phyloP scores from a whole-genome alignment of 2,113 vertebrate species.

The Microtus pennsylvanicus region DNA sequence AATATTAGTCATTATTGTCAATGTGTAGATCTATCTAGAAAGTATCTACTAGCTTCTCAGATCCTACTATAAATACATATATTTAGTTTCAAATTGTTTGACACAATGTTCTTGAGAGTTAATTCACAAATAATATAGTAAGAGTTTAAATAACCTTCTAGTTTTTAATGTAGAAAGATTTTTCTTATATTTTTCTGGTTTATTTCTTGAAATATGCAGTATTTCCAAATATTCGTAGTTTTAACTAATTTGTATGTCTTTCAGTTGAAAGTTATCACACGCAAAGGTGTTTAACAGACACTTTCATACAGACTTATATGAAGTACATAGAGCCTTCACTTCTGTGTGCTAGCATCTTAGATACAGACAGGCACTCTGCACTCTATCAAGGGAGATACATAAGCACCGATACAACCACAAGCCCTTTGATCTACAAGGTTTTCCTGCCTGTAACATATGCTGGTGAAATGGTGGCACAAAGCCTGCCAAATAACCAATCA shows the following conservation, averaged over 20 bases:
- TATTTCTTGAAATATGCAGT: background rate
- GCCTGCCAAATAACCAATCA: too few relatives aligned
- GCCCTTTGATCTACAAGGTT: too few relatives aligned
- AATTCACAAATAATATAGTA: background rate
- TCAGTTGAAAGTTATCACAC: background rate
- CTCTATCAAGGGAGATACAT: too few relatives aligned
- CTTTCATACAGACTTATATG: background rate
- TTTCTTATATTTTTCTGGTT: constrained; percentile 13
- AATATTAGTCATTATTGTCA: background rate
- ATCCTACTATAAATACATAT: background rate
- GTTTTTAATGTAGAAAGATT: background rate
- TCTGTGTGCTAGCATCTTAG: background rate
- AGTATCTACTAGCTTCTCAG: background rate
- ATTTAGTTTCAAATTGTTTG: constrained; percentile 35
- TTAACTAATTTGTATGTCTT: constrained; percentile 2
- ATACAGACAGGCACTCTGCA: too few relatives aligned
- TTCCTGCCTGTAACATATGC: too few relatives aligned
- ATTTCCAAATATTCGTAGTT: background rate
- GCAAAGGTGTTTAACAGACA: background rate
- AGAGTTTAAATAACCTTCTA: background rate
- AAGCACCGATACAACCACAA: too few relatives aligned
- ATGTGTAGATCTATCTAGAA: background rate
- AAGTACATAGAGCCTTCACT: background rate
- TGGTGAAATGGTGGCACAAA: too few relatives aligned
- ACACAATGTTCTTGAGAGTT: background rate